Base-by-base conservation (phyloP, 2,888 invertebrate species). In the Lucinisca nassula region DNA sequence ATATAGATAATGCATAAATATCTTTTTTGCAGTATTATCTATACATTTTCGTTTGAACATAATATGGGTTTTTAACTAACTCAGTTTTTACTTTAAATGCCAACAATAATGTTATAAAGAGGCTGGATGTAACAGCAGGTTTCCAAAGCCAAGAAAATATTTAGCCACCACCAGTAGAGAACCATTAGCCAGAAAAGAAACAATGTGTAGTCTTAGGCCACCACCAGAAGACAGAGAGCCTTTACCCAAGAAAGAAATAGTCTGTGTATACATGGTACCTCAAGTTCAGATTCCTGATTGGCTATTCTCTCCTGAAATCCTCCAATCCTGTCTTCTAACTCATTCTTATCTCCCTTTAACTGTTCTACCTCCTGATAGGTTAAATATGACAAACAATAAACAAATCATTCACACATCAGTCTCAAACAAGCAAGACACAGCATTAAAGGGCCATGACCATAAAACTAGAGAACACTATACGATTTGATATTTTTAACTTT, bases 241-340 rank as follows among this genome's bases (percentile, higher is more conserved):
- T 21, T 35, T 4, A 67, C 6, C 67, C 35, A 35, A 67, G 32
- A 67, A 35, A 67, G 67, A 67, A 3, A 35, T 55, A 55, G 12
- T 35, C 35, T 67, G 30, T 67, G 30, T 35, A 12, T 35, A 67
- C 35, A 67, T 12, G 67, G 35, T 91, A 92, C 92, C 92, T 92
- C 88, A 8, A 91, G 77, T 78, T 92, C 88, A 32, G 61, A 55
- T 35, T 90, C 85, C 75, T 87, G 85, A 61, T 84, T 75, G 24
- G 84, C 77, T 8, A 90, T 74, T 21, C 87, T 87, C 21, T 80
- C 87, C 79, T 90, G 73, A 77, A 90, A 80, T 38, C 77, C 75
- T 30, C 76, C 82, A 51, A 85, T 72, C 80, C 76, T 78, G 58
- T 87, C 84, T 70, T 92, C 91, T 70, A 87, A 55, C 74, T 74